These are phyloP conservation scores for Drosophila dunni DNA, from an alignment of 1,140 invertebrate species.

Conservation along the genomic window DNA sequence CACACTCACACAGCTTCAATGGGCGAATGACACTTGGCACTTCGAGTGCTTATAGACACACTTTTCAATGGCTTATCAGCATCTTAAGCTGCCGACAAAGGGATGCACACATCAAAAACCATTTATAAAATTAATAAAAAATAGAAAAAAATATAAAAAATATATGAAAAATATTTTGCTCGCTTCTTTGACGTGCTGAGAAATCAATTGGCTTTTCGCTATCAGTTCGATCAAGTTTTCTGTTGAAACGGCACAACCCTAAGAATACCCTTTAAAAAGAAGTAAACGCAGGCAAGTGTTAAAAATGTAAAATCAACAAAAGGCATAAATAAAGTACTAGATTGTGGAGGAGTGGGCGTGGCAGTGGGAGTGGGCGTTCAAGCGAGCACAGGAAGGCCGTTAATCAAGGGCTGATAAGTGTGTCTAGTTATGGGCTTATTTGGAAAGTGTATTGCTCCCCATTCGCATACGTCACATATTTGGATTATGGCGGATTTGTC, in stretches of 20 bases:
- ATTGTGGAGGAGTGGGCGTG: no score
- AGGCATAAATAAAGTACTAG: conserved; percentile 9
- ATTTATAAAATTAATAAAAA: conserved; percentile 63
- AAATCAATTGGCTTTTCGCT: conserved; percentile 32
- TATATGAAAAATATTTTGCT: conserved; percentile 2
- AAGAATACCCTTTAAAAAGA: no score
- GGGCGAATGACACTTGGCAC: conserved; percentile 62
- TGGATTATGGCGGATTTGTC: conserved; percentile 34
- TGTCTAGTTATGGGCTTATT: conserved; percentile 12
- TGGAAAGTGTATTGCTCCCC: conserved; percentile 6
- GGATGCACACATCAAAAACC: conserved; percentile 34
- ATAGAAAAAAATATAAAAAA: no score
- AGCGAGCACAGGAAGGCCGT: conserved; percentile 44
- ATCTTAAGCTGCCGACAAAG: conserved; percentile 76
- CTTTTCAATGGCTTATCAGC: conserved; percentile 79
- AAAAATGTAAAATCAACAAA: conserved; percentile 36
- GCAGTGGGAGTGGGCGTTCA: background rate
- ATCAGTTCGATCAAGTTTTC: conserved; percentile 5
- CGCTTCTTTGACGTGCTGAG: conserved; percentile 1
- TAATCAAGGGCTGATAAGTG: conserved; percentile 62
- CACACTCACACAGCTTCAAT: conserved; percentile 10
- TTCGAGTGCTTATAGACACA: conserved; percentile 75
- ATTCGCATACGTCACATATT: conserved; percentile 27
- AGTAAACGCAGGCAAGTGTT: conserved; percentile 43
- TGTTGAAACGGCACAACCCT: no score